Evolutionary conservation across 2,888 invertebrate genomes (phyloP).

Genomic region (Spicauda simplicius): DNA sequence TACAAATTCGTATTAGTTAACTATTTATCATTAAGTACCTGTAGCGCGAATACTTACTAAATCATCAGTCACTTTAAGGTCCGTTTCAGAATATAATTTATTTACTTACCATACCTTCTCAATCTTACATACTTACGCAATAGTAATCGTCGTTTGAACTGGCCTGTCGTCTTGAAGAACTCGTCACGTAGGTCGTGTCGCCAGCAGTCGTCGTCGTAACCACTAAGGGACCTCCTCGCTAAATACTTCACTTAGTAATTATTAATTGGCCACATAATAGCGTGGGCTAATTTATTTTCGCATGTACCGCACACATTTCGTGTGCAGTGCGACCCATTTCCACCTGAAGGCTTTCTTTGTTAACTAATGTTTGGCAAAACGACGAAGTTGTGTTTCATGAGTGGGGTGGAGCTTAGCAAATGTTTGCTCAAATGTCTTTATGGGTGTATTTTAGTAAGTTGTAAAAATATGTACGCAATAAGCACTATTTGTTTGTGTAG

Average conservation of each 20-base stretch:
- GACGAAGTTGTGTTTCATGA: constrained; percentile 6
- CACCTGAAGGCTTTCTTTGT: constrained; percentile 36
- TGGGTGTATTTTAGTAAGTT: neutral
- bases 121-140: neutral
- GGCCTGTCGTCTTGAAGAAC: neutral
- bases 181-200: constrained; percentile 26
- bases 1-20: too few species aligned
- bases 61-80: too few species aligned
- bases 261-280: constrained; percentile 33
- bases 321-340: constrained; percentile 33
- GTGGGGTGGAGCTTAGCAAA: constrained; percentile 4
- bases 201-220: neutral
- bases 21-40: too few species aligned
- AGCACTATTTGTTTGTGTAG: too few species aligned
- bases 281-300: constrained; percentile 35
- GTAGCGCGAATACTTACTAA: too few species aligned
- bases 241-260: constrained; percentile 35
- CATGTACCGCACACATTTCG: constrained; percentile 35
- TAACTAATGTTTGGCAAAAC: constrained; percentile 20
- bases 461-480: neutral
- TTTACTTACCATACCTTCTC: too few species aligned
- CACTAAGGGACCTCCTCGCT: constrained; percentile 3
- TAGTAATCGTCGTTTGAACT: neutral
- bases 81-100: too few species aligned
- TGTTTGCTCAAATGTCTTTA: constrained; percentile 1